Percentiles rank a stretch among this genome's conserved stretches.
Conservation (phyloP, 2,797 vertebrate genomes). For the Limosa lapponica region DNA sequence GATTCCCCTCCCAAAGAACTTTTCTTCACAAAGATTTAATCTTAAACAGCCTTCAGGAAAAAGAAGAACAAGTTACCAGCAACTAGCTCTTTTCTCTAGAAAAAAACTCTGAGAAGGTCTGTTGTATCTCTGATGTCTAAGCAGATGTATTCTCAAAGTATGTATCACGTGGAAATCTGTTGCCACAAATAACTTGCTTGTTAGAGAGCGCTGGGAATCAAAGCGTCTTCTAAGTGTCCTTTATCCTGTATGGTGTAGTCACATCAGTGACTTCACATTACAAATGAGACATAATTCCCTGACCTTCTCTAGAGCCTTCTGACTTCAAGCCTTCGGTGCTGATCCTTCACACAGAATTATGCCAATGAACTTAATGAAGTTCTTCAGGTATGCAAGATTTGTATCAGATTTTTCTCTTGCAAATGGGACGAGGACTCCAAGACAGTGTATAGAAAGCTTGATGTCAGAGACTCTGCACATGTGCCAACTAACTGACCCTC, state of each 20-base stretch:
- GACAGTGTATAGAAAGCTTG: not conserved
- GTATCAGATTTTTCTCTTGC: not conserved
- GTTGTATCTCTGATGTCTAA: not conserved
- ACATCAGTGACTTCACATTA: not conserved
- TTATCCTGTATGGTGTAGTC: not conserved
- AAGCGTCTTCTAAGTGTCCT: slow-evolving; percentile 4
- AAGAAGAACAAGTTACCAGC: not conserved
- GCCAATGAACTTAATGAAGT: not conserved
- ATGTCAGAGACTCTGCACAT: fast-evolving
- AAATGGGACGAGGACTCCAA: not conserved
- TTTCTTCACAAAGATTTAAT: not conserved
- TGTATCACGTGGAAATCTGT: not conserved
- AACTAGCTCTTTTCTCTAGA: not conserved
- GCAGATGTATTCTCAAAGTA: not conserved
- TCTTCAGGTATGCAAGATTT: not conserved
- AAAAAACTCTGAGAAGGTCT: not conserved
- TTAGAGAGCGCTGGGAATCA: not conserved
- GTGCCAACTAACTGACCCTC: not conserved
- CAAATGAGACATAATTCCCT: not conserved
- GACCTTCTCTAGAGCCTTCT: not conserved
- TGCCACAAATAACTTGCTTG: slow-evolving; percentile 12
- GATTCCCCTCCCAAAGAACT: not conserved
- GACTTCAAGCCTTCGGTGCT: not conserved
- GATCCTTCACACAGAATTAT: fast-evolving
- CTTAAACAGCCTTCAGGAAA: not conserved